These are phyloP conservation scores for Cepaea nemoralis DNA, from an alignment of 1,140 invertebrate species.

Conservation along the genomic window DNA sequence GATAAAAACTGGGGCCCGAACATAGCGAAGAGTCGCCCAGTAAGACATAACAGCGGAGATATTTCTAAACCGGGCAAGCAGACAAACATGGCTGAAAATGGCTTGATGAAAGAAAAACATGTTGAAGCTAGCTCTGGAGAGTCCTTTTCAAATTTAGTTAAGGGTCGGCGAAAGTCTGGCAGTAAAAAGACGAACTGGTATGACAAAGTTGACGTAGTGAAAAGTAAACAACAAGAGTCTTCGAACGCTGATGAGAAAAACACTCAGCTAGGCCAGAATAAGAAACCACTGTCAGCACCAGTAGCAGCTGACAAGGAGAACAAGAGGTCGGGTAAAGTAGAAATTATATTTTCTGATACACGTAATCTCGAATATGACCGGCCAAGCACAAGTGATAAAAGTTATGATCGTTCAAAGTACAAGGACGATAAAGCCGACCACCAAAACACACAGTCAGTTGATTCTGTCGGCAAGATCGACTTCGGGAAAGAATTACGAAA, in stretches of 20 bases:
- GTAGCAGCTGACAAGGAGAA: background rate
- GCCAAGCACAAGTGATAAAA: background rate
- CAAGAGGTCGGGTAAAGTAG: background rate
- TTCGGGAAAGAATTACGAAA: background rate
- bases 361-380: background rate
- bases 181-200: constrained; percentile 1
- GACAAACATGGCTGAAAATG: background rate
- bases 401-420: background rate
- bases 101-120: background rate
- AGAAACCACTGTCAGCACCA: background rate
- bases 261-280: background rate
- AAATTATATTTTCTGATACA: background rate
- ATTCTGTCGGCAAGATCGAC: background rate
- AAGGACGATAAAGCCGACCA: background rate
- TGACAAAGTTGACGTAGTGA: background rate
- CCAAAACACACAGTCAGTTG: background rate
- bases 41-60: background rate
- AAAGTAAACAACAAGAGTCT: background rate
- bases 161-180: background rate
- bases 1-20: background rate
- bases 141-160: background rate
- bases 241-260: background rate
- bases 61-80: background rate
- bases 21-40: background rate
- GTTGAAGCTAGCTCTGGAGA: background rate